Conservation (phyloP, 2,113 vertebrate species). For the Gallinago media region DNA sequence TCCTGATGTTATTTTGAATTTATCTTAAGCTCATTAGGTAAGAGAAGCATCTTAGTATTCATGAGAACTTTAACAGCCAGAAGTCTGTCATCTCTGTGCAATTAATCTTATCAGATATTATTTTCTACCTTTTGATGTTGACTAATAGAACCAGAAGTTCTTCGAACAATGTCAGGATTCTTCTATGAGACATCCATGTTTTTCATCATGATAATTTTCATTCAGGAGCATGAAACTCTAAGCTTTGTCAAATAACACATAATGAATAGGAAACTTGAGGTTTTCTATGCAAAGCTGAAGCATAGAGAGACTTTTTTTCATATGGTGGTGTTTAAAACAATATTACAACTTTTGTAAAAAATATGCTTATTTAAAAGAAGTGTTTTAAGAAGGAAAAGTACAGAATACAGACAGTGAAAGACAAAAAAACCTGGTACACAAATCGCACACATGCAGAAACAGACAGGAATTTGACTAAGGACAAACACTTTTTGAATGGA, state of each 20-base stretch:
- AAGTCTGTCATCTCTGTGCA: neutral
- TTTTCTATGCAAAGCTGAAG: neutral
- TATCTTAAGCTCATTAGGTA: neutral
- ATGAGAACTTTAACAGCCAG: neutral
- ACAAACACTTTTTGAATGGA: neutral
- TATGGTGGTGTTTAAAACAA: neutral
- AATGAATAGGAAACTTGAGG: neutral
- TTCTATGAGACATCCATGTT: neutral
- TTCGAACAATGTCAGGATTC: neutral
- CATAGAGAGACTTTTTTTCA: neutral
- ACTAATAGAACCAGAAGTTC: neutral
- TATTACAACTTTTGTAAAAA: neutral
- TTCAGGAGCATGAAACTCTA: neutral
- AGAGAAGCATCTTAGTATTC: neutral
- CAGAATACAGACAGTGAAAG: neutral
- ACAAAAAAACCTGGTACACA: neutral
- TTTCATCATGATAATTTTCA: neutral
- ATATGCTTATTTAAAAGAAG: neutral
- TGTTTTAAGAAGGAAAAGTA: neutral
- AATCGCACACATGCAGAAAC: neutral
- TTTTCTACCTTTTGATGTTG: neutral
- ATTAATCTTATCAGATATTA: neutral
- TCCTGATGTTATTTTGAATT: neutral
- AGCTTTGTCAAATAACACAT: neutral
- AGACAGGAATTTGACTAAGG: neutral